phyloP scores from a whole-genome alignment of 2,888 invertebrate genomes.

The Formica aserva region DNA sequence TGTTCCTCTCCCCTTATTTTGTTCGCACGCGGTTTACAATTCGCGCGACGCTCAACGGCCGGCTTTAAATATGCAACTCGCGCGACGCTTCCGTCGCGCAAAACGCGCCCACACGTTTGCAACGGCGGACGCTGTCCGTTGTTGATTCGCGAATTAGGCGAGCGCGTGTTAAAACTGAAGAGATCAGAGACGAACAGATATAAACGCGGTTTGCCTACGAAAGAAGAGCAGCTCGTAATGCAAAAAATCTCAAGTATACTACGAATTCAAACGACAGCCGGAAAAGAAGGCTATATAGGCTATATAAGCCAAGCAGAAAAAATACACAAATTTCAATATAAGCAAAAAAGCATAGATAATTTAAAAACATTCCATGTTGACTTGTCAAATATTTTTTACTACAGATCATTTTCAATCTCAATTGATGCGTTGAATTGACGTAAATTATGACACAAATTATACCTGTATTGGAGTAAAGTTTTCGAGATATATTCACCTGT shows the following conservation, averaged over 20 bases:
- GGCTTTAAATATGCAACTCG: conserved; percentile 42
- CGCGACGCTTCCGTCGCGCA: conserved; percentile 15
- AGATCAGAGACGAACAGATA: conserved; percentile 21
- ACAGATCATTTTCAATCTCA: not conserved
- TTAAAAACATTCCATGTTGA: not conserved
- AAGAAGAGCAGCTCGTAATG: not conserved
- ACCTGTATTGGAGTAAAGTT: conserved; percentile 26
- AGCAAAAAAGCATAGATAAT: not conserved
- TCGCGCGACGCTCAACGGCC: conserved; percentile 3
- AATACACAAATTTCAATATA: not conserved
- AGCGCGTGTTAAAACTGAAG: conserved; percentile 18
- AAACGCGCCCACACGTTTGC: conserved; percentile 4
- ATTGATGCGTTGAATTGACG: not conserved
- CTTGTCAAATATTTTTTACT: not conserved
- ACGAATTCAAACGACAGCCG: not conserved
- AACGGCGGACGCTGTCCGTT: conserved; percentile 12
- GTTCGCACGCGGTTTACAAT: conserved; percentile 42
- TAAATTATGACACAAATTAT: conserved; percentile 17
- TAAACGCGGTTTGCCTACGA: not conserved
- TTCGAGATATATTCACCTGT: conserved; percentile 87
- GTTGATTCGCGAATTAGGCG: conserved; percentile 30
- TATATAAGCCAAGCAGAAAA: not conserved
- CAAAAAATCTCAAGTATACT: not conserved
- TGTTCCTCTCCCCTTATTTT: conserved; percentile 34
- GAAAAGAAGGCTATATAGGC: not conserved